Conservation (phyloP, 2,888 invertebrate genomes). For the Lasioglossum malachurum region DNA sequence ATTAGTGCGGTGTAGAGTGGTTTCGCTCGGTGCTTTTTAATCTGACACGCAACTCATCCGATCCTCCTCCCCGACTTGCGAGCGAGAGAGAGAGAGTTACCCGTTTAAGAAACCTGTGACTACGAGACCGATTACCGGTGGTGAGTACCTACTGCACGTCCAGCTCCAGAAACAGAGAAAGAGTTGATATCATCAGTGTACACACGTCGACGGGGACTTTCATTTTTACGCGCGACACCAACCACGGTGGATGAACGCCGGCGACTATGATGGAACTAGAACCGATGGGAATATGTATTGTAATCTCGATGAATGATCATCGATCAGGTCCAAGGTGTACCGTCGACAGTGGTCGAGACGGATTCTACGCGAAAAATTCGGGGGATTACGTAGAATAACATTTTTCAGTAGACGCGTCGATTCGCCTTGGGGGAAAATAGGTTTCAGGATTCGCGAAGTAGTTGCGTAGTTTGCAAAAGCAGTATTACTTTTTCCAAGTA, state of each 20-base stretch:
- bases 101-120: conserved; percentile 46
- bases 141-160: conserved; percentile 65
- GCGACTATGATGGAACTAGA: background rate
- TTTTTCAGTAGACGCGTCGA: background rate
- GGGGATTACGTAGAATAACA: background rate
- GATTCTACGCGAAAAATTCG: background rate
- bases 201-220: conserved; percentile 1
- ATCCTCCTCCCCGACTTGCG: background rate
- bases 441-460: background rate
- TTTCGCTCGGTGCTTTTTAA: conserved; percentile 67
- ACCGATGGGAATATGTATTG: background rate
- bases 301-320: background rate
- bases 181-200: background rate
- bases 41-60: conserved; percentile 32
- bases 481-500: background rate
- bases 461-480: too few species aligned
- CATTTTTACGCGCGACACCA: conserved; percentile 8
- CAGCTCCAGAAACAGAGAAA: background rate
- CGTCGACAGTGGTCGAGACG: background rate
- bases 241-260: background rate
- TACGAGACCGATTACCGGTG: conserved; percentile 66
- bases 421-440: background rate
- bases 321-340: background rate
- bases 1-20: conserved; percentile 85
- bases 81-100: conserved; percentile 10